A percentile compares a stretch with the other conserved stretches of the same genome.
Evolutionary conservation across 2,113 vertebrate species (phyloP).

Genomic region (Copsychus sechellarum): DNA sequence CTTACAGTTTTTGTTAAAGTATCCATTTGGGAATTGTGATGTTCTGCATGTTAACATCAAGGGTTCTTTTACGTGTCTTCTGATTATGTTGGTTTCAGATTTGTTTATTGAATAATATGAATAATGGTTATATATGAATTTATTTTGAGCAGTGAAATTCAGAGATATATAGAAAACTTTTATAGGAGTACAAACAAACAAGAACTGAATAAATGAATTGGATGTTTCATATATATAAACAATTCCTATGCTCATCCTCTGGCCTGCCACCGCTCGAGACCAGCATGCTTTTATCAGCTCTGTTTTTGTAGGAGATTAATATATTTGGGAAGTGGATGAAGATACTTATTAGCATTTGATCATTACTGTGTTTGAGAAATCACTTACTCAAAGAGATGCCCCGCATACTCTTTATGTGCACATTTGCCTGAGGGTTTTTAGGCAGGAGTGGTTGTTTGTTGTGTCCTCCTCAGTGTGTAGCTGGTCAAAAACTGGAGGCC

Average conservation of each 20-base stretch:
- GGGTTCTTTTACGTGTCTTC: background rate
- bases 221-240: background rate
- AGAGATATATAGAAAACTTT: background rate
- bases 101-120: conserved; percentile 5
- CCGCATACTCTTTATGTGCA: background rate
- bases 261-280: background rate
- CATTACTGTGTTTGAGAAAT: background rate
- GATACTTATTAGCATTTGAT: background rate
- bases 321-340: background rate
- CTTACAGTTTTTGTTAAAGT: background rate
- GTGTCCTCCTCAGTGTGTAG: background rate
- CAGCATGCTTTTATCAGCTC: background rate
- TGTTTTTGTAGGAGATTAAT: background rate
- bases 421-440: background rate
- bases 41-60: background rate
- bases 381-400: background rate
- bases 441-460: background rate
- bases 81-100: background rate
- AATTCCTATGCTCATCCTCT: background rate
- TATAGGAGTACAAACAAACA: background rate
- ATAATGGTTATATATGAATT: background rate
- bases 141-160: background rate
- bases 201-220: background rate
- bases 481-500: conserved; percentile 10
- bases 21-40: background rate